These are phyloP conservation scores for Bettongia penicillata DNA, from an alignment of 2,113 vertebrate species.

Conservation along the genomic window DNA sequence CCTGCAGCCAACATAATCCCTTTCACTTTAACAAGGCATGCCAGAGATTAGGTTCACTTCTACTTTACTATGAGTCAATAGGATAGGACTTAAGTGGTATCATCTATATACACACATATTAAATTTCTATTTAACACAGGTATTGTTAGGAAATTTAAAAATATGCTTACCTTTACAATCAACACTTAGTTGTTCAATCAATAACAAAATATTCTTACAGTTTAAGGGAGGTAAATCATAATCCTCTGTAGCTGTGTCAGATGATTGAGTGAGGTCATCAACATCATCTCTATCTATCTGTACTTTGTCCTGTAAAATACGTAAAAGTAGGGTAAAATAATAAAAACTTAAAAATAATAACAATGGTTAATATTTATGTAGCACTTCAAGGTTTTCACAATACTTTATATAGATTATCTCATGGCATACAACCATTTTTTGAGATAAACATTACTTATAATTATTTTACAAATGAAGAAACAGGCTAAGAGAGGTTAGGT, in stretches of 20 bases:
- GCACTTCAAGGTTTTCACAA: neutral
- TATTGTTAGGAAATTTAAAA: neutral
- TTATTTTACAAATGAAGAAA: neutral
- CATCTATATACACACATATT: neutral
- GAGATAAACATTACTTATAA: neutral
- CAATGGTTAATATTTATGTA: neutral
- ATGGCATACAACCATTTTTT: neutral
- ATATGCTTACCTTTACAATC: constrained; percentile 85
- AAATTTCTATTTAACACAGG: neutral
- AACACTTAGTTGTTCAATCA: constrained; percentile 89
- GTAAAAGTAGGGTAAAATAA: constrained; percentile 3
- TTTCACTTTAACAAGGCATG: neutral
- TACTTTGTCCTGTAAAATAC: constrained; percentile 51
- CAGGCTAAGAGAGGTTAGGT: neutral
- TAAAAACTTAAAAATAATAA: neutral
- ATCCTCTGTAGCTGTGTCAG: constrained; percentile 90
- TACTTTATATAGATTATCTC: neutral
- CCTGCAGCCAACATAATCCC: neutral
- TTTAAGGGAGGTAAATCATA: constrained; percentile 81
- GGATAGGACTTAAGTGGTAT: neutral
- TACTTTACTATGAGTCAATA: neutral
- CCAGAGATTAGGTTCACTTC: neutral
- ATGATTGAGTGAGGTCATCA: constrained; percentile 90
- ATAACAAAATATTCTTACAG: constrained; percentile 85
- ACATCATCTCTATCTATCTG: constrained; percentile 84